A percentile compares a stretch with the other conserved stretches of the same genome.
These are phyloP conservation scores for Tadarida brasiliensis DNA, from an alignment of 2,797 vertebrate species.

Conservation along the genomic window DNA sequence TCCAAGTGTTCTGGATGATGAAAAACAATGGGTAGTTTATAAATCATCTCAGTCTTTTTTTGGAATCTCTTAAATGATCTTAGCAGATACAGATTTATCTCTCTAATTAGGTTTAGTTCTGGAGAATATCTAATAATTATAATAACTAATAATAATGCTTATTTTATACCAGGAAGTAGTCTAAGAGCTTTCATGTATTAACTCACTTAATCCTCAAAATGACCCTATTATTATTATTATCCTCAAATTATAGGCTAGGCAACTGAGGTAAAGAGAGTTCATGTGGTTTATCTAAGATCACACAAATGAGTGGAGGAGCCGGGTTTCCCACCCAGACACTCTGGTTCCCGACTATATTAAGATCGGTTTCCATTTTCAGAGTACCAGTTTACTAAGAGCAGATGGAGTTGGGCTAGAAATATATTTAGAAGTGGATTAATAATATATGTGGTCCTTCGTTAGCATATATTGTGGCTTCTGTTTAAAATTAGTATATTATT, in stretches of 20 bases:
- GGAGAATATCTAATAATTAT: neutral
- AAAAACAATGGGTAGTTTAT: neutral
- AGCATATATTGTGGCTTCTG: neutral
- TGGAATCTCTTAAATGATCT: neutral
- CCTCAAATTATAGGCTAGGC: neutral
- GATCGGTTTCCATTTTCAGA: neutral
- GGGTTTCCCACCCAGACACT: neutral
- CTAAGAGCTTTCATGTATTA: neutral
- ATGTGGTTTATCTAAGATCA: neutral
- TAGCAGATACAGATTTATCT: neutral
- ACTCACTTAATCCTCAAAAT: neutral
- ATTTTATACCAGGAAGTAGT: neutral
- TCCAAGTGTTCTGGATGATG: neutral
- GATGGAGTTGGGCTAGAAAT: slow-evolving; percentile 15
- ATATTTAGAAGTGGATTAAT: neutral
- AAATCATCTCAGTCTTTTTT: neutral
- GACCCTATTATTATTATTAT: neutral
- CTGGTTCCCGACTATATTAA: neutral
- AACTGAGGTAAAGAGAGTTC: neutral
- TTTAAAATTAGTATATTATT: slow-evolving; percentile 17
- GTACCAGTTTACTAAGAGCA: neutral
- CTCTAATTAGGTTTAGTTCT: neutral
- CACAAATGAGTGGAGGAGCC: neutral
- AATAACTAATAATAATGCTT: neutral
- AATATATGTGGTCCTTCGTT: slow-evolving; percentile 21